Evolutionary conservation across 2,113 vertebrate genomes (phyloP), one percentile per base, ranked within the genome.

Genomic region (Microtus montanus): DNA sequence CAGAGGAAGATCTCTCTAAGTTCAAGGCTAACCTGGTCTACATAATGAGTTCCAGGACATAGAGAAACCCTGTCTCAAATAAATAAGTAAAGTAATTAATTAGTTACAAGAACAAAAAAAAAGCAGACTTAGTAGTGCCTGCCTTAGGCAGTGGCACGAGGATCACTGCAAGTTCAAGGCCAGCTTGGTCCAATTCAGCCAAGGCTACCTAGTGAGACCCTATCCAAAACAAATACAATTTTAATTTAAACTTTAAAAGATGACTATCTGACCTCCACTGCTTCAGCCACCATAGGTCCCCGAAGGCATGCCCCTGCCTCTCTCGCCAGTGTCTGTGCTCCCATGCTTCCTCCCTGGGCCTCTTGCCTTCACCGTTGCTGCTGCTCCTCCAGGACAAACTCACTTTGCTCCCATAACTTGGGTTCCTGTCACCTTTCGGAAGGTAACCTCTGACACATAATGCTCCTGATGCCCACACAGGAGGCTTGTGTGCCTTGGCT

Each of bases 361-460:
- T 95, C 85, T 38, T 38, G 63, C 47, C 54, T 41, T 15, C 17
- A 0, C 0, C 2, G 10, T 47, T 47, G n/a, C 58, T 47, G 7
- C 49, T 64, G 63, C 24, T 74, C 77, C 38, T 94, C 78, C 63
- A 63, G 68, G 22, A 87, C 63, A 38, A 93, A 63, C 35, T 54
- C 26, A 5, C 54, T 95, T 92, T 87, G 70, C 47, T 89, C 86
- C 77, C 7, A 28, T 64, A 83, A 90, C 66, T 73, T 54, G 74
- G 71, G 66, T 63, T 82, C 83, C 83, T 12, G 54, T 88, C 74
- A 54, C 68, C 93, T 78, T 92, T 87, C 47, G 52, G 41, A 89
- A 90, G 20, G 58, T 58, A 38, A 70, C 26, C n/a, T 84, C 82
- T 83, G 58, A 58, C 85, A 87, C 28, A 44, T 28, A n/a, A 74